Base-by-base conservation (phyloP, 1,140 invertebrate genomes). In the Pseudobourletiella spinata region DNA sequence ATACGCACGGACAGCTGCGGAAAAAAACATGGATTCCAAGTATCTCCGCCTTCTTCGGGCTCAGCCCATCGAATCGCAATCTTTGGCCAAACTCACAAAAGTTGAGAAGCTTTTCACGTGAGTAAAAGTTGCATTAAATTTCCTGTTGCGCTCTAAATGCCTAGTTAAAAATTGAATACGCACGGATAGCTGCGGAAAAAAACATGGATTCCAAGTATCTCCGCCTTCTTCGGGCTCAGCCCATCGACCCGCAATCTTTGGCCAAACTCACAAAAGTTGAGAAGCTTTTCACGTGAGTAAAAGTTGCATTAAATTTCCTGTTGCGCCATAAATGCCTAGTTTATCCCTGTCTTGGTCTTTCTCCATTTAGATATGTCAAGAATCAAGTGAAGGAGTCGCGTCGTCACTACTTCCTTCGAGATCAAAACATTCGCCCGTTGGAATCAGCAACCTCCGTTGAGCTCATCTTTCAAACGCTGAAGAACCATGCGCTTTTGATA, bases 91-190 rank as follows among this genome's bases (percentile, higher is more conserved):
- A 39, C 39, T 55, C 15, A 2, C 8, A 15, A 32, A 35, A 32
- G 28, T 55, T 3, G 26, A 3, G 8, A 55, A 35, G 20, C 2
- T 6, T 6, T 39, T 35, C 29, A 39, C 52, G 52, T 55, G 39
- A 55, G 52, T 55, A 11, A n/a, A n/a, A 39, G 32, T 39, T 11
- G n/a, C n/a, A 39, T n/a, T 39, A 39, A n/a, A 39, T 39, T n/a
- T n/a, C n/a, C n/a, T n/a, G n/a, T n/a, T n/a, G n/a, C n/a, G n/a
- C n/a, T n/a, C n/a, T n/a, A n/a, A n/a, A n/a, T n/a, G n/a, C n/a
- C n/a, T n/a, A n/a, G n/a, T n/a, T n/a, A n/a, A 55, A 55, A 35
- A 39, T 55, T 35, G 52, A 55, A 24, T 39, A 55, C 39, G 52
- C 16, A 3, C 22, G 16, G 4, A 22, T 55, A 32, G 52, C 32